A percentile compares a stretch with the other conserved stretches of the same genome.
These are phyloP conservation scores for Siniperca undulata DNA, from an alignment of 2,797 vertebrate genomes.

Conservation along the genomic window DNA sequence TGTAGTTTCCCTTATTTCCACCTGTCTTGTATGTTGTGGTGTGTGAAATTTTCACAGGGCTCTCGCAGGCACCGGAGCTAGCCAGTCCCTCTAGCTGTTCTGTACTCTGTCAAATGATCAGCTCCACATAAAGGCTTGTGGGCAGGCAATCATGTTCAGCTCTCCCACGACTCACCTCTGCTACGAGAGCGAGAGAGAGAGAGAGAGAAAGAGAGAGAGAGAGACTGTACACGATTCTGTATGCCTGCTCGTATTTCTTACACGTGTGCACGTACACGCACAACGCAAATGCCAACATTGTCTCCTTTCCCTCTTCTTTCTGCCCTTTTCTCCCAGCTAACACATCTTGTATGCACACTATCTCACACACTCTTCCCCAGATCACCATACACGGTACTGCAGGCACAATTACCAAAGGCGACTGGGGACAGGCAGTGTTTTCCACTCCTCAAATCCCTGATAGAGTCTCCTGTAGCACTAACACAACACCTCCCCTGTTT, in stretches of 20 bases:
- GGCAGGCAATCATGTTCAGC: conserved; percentile 70
- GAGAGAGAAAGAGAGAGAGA: too few species aligned
- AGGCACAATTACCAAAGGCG: conserved; percentile 67
- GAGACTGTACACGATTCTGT: background rate
- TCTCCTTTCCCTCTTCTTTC: conserved; percentile 27
- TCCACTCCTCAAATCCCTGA: conserved; percentile 70
- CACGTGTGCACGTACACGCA: conserved; percentile 6
- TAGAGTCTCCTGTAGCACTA: conserved; percentile 72
- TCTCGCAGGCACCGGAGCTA: conserved; percentile 16
- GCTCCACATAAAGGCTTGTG: conserved; percentile 62
- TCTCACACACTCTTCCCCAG: conserved; percentile 34
- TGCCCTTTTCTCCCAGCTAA: conserved; percentile 19
- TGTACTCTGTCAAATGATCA: conserved; percentile 65
- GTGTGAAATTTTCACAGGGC: conserved; percentile 48
- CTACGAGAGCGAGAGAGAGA: too few species aligned
- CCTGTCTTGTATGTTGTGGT: conserved; percentile 43
- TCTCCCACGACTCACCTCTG: conserved; percentile 37
- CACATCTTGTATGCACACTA: conserved; percentile 27
- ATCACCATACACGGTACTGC: conserved; percentile 35
- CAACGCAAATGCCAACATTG: conserved; percentile 25
- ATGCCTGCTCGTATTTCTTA: conserved; percentile 30
- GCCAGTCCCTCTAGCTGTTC: conserved; percentile 40
- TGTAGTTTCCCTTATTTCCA: conserved; percentile 57
- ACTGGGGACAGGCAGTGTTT: conserved; percentile 64
- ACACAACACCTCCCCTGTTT: conserved; percentile 75